Percentiles rank a stretch among this genome's conserved stretches.
Conservation (phyloP, 2,888 invertebrate genomes). For the Dermolepida albohirtum region DNA sequence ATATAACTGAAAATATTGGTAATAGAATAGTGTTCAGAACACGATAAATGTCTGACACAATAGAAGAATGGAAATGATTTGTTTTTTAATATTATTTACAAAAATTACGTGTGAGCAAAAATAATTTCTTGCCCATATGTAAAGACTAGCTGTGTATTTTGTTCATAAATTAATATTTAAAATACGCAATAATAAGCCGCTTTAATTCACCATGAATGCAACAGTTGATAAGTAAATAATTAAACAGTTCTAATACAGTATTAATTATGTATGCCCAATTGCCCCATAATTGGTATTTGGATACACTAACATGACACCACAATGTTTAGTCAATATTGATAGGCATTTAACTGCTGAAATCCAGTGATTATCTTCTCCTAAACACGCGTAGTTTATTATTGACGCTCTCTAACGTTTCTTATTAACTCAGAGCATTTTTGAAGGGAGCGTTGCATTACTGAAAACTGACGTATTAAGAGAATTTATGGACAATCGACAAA, state of each 20-base stretch:
- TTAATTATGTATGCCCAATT: constrained; percentile 66
- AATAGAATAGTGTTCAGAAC: too few species aligned
- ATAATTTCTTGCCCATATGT: too few species aligned
- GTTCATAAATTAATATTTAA: constrained; percentile 10
- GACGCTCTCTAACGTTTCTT: constrained; percentile 5
- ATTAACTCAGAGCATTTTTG: too few species aligned
- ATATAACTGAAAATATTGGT: too few species aligned
- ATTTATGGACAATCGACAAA: constrained; percentile 25
- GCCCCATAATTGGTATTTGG: constrained; percentile 66
- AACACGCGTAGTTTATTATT: constrained; percentile 10
- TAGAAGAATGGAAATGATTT: too few species aligned
- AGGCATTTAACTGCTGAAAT: constrained; percentile 51
- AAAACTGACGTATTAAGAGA: neutral
- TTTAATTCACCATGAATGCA: constrained; percentile 52
- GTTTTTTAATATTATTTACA: too few species aligned
- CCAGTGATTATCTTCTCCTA: constrained; percentile 37
- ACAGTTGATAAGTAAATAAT: constrained; percentile 66
- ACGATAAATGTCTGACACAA: too few species aligned
- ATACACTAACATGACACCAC: constrained; percentile 63
- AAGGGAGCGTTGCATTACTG: neutral
- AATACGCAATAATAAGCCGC: constrained; percentile 12
- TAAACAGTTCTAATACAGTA: constrained; percentile 64
- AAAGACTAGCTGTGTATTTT: neutral
- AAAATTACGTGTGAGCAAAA: too few species aligned
- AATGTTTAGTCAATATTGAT: constrained; percentile 59